phyloP scores from a whole-genome alignment of 2,797 vertebrate genomes.

The Fratercula arctica region DNA sequence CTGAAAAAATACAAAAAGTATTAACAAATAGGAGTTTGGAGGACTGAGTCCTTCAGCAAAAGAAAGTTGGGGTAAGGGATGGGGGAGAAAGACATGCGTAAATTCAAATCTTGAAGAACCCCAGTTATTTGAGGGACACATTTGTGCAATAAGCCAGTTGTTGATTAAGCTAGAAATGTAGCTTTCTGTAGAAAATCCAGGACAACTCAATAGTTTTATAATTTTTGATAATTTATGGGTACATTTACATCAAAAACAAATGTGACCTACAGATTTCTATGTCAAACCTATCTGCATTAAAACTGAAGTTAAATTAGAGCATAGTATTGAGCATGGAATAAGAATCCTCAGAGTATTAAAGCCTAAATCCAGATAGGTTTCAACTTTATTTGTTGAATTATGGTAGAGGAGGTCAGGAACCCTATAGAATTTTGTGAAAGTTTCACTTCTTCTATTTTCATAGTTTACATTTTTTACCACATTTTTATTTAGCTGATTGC shows the following conservation, averaged over 20 bases:
- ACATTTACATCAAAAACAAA: background rate
- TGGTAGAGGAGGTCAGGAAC: background rate
- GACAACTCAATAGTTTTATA: background rate
- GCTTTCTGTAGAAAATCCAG: background rate
- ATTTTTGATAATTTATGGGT: background rate
- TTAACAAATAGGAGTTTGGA: background rate
- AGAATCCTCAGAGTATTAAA: background rate
- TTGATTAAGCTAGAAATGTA: background rate
- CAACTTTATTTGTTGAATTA: background rate
- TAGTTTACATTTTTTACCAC: background rate
- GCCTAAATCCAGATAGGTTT: background rate
- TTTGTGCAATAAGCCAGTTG: background rate
- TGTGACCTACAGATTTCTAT: background rate
- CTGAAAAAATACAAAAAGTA: background rate
- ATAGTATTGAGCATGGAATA: background rate
- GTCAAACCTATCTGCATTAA: background rate
- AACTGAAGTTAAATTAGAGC: background rate
- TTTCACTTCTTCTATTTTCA: background rate
- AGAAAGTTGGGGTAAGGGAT: background rate
- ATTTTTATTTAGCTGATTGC: background rate
- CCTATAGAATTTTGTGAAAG: background rate
- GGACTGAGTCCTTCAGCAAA: background rate
- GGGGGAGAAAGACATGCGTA: background rate
- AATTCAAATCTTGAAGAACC: constrained; percentile 16
- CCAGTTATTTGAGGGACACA: background rate